These are phyloP conservation scores for Ptychadena robeensis DNA, from an alignment of 2,797 vertebrate species.

Conservation along the genomic window DNA sequence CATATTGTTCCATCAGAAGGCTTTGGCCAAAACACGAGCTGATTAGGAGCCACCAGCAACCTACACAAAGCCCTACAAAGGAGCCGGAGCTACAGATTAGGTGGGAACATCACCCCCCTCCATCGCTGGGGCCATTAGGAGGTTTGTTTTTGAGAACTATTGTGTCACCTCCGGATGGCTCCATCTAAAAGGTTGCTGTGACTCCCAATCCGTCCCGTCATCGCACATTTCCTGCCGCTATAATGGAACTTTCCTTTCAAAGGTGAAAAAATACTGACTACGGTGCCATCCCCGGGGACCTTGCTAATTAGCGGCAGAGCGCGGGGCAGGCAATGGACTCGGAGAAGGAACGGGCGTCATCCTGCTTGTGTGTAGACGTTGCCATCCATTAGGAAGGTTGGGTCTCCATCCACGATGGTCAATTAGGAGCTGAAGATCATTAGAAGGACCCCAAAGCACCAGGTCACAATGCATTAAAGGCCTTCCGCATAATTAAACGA, in stretches of 20 bases:
- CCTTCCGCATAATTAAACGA: slow-evolving; percentile 16
- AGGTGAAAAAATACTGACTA: not conserved
- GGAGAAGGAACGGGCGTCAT: not conserved
- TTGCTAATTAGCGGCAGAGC: slow-evolving; percentile 1
- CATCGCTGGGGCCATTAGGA: not conserved
- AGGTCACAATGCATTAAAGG: slow-evolving; percentile 13
- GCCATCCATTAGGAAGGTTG: slow-evolving; percentile 18
- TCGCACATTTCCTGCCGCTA: slow-evolving; percentile 11
- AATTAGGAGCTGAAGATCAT: not conserved
- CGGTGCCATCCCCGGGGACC: not conserved
- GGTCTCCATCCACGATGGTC: not conserved
- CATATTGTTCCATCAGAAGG: not conserved
- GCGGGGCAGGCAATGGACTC: not conserved
- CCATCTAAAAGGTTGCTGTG: not conserved
- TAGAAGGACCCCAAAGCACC: slow-evolving; percentile 6
- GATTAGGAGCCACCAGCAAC: not conserved
- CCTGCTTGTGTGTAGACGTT: not conserved
- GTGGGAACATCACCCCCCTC: not conserved
- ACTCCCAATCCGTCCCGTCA: not conserved
- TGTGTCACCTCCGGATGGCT: not conserved
- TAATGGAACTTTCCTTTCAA: slow-evolving; percentile 23
- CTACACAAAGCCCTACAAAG: not conserved
- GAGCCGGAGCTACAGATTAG: not conserved
- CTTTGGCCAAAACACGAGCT: not conserved
- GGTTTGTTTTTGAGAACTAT: not conserved